phyloP scores from a whole-genome alignment of 2,888 invertebrate species.

The Macrostomum cliftonense region DNA sequence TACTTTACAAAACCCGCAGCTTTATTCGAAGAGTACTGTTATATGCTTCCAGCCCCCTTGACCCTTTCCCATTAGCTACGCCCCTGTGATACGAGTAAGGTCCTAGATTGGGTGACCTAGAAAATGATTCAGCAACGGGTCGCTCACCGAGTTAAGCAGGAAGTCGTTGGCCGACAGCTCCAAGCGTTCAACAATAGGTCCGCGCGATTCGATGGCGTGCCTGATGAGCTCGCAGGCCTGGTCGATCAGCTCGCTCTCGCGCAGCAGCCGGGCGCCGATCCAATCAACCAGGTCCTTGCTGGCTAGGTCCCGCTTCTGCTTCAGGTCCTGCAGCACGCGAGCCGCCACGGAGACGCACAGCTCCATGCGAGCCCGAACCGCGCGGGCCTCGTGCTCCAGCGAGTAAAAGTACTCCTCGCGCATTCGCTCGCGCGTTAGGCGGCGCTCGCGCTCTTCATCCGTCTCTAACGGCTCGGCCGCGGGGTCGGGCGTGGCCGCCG shows the following conservation, averaged over 20 bases:
- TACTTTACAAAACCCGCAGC: no score
- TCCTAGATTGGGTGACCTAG: no score
- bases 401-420: no score
- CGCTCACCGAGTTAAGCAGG: constrained; percentile 25
- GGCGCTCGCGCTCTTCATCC: neutral
- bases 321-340: constrained; percentile 25
- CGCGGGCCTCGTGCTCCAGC: neutral
- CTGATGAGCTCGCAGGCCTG: constrained; percentile 30
- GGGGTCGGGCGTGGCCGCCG: constrained; percentile 21
- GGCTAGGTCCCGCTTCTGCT: constrained; percentile 25
- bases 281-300: constrained; percentile 35
- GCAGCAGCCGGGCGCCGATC: constrained; percentile 34
- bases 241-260: constrained; percentile 37
- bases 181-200: constrained; percentile 25
- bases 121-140: no score
- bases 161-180: constrained; percentile 30
- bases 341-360: constrained; percentile 23
- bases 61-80: no score
- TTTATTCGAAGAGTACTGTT: no score
- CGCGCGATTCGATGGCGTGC: constrained; percentile 24
- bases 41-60: no score
- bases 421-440: neutral
- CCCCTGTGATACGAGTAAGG: no score
- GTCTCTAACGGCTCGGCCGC: constrained; percentile 16
- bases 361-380: constrained; percentile 19